Evolutionary conservation across 2,797 vertebrate genomes (phyloP).

Genomic region (Oreortyx pictus): DNA sequence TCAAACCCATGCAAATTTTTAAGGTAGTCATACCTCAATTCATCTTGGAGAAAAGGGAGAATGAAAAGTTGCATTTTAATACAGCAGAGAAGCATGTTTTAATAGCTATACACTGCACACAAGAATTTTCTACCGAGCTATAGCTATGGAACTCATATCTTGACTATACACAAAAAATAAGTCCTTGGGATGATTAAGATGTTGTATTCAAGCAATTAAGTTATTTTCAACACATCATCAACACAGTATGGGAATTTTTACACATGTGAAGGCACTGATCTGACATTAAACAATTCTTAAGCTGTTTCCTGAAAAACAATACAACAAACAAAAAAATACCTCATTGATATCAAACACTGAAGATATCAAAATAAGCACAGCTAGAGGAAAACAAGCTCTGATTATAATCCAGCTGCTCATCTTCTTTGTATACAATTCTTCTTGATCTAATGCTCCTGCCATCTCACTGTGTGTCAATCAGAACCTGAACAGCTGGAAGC

Average conservation of each 20-base stretch:
- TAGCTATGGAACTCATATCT: background rate
- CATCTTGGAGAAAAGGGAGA: background rate
- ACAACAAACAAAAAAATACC: background rate
- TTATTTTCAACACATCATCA: background rate
- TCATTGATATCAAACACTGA: background rate
- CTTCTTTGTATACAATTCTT: background rate
- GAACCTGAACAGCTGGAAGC: slow-evolving; percentile 1
- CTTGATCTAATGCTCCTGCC: background rate
- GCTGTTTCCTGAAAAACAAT: background rate
- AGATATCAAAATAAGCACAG: background rate
- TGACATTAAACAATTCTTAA: background rate
- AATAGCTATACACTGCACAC: background rate
- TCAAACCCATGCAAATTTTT: background rate
- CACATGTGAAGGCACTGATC: background rate
- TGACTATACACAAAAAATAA: background rate
- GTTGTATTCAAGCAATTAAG: background rate
- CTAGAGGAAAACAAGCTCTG: background rate
- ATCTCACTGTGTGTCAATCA: background rate
- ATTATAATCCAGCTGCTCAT: background rate
- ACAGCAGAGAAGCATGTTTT: background rate
- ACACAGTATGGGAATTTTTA: background rate
- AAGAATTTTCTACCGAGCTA: background rate
- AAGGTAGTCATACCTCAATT: background rate
- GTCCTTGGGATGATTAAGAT: background rate
- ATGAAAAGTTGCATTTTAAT: background rate